Percentiles rank a stretch among this genome's conserved stretches.
Evolutionary conservation across 2,888 invertebrate genomes (phyloP).

Genomic region (Ethmia dodecea): DNA sequence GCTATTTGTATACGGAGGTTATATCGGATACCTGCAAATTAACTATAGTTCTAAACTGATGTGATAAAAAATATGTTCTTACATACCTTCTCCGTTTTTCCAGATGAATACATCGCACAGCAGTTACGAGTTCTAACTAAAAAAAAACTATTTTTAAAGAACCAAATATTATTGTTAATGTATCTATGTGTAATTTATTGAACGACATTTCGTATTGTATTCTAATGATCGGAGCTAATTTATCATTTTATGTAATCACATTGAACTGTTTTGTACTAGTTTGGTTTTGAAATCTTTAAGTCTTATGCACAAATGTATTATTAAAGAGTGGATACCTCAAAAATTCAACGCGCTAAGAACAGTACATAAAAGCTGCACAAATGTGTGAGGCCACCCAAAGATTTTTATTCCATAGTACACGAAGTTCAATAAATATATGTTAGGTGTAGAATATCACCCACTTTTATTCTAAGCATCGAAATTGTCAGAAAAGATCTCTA

Average conservation of each 20-base stretch:
- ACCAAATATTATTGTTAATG: conserved; percentile 73
- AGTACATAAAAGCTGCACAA: no score
- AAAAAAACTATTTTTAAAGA: conserved; percentile 52
- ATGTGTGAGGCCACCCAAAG: no score
- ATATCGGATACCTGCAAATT: no score
- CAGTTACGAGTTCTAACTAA: conserved; percentile 39
- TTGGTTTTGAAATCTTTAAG: conserved; percentile 9
- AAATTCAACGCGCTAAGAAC: neutral
- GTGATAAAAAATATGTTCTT: no score
- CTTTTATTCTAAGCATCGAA: neutral
- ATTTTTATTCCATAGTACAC: no score
- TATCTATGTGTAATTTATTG: conserved; percentile 67
- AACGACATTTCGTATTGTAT: conserved; percentile 28
- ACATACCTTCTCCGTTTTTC: conserved; percentile 22
- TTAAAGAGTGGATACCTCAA: neutral
- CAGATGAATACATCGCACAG: conserved; percentile 54
- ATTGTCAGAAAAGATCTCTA: no score
- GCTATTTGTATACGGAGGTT: no score
- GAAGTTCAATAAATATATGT: no score
- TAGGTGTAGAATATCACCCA: neutral
- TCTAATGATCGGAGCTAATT: conserved; percentile 45
- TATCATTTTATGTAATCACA: conserved; percentile 43
- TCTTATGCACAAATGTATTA: neutral
- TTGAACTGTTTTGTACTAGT: no score
- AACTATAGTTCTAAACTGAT: no score